These are phyloP conservation scores for Actinostola sp. DNA, from an alignment of 92 coral and sea anemone species.

Conservation along the genomic window DNA sequence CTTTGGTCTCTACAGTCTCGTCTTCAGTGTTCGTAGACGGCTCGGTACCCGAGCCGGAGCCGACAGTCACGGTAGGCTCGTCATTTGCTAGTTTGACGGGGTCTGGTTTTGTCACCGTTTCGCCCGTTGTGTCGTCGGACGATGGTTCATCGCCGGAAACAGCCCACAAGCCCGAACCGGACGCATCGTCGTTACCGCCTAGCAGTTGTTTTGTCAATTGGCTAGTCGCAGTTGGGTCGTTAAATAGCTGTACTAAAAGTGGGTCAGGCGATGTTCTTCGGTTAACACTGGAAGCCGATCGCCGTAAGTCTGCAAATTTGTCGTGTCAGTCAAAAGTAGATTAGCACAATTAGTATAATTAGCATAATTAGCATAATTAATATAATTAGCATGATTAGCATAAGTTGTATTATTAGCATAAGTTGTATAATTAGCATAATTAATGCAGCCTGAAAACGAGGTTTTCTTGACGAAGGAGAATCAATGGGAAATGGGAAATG, in stretches of 20 bases:
- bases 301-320: conserved; percentile 69
- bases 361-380: conserved; percentile 1
- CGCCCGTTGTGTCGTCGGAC: conserved; percentile 52
- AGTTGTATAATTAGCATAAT: conserved; percentile 2
- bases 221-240: conserved; percentile 88
- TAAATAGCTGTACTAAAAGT: conserved; percentile 85
- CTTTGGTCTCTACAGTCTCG: conserved; percentile 44
- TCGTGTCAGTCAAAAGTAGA: conserved; percentile 38
- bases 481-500: no score
- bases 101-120: conserved; percentile 35
- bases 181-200: conserved; percentile 75
- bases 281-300: conserved; percentile 70
- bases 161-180: conserved; percentile 84
- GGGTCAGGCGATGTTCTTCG: conserved; percentile 89
- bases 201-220: conserved; percentile 68
- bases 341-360: conserved; percentile 30
- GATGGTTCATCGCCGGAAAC: conserved; percentile 69
- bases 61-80: conserved; percentile 35
- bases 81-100: conserved; percentile 48
- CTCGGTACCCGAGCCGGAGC: conserved; percentile 41
- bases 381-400: conserved; percentile 7
- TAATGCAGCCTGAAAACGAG: conserved; percentile 9
- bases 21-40: conserved; percentile 27
- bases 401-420: conserved; percentile 1
- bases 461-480: not conserved